phyloP scores from a whole-genome alignment of 2,113 vertebrate genomes.

The Apodemus sylvaticus region DNA sequence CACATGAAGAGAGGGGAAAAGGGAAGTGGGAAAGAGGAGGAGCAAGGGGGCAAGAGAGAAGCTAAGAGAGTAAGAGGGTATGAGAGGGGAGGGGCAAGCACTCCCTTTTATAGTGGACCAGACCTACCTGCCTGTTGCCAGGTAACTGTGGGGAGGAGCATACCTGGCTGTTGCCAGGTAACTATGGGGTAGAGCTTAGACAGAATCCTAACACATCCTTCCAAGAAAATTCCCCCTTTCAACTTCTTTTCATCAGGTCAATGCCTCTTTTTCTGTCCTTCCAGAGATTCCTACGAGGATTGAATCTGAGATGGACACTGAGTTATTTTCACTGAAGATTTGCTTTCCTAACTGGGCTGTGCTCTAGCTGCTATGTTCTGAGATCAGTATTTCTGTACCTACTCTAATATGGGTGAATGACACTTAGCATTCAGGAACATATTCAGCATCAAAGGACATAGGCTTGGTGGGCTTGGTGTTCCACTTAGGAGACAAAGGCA shows the following conservation, averaged over 20 bases:
- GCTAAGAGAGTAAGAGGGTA: too few species aligned
- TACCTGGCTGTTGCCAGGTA: too few species aligned
- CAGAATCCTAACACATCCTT: neutral
- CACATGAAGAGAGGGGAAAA: too few species aligned
- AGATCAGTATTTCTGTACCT: neutral
- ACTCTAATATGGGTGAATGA: neutral
- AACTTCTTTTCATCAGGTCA: neutral
- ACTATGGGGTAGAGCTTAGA: too few species aligned
- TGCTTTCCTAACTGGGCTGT: constrained; percentile 1
- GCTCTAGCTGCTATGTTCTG: neutral
- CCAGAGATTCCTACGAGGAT: neutral
- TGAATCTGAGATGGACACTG: neutral
- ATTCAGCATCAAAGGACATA: neutral
- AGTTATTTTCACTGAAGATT: neutral
- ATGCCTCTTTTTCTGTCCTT: constrained; percentile 13
- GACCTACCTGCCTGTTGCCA: too few species aligned
- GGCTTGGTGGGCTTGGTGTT: neutral
- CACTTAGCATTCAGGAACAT: neutral
- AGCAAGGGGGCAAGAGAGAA: too few species aligned
- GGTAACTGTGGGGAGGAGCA: too few species aligned
- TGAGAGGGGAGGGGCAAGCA: too few species aligned
- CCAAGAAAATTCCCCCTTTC: constrained; percentile 4
- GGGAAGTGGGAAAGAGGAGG: too few species aligned
- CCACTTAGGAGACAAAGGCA: neutral
- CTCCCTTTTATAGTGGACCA: too few species aligned